Conservation (phyloP, 1,140 invertebrate genomes). For the Aporrectodea caliginosa region DNA sequence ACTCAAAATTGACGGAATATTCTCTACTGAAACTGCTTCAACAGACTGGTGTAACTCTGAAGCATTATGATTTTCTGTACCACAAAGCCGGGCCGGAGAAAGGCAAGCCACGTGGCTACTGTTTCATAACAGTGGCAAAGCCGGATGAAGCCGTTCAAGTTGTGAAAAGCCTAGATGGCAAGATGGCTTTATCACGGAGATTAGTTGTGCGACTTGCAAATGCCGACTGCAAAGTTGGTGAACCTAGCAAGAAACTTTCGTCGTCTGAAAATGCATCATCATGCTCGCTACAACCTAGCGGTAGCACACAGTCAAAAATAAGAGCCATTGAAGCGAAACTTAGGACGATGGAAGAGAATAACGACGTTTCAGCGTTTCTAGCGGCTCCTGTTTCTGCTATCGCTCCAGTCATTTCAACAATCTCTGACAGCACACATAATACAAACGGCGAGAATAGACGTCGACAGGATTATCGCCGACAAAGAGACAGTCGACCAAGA, state of each 20-base stretch:
- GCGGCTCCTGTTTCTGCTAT: background rate
- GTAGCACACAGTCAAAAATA: background rate
- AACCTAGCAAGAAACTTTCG: background rate
- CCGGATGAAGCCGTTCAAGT: background rate
- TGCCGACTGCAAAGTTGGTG: background rate
- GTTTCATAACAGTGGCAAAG: constrained; percentile 69
- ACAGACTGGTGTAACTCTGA: constrained; percentile 76
- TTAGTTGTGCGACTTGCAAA: background rate
- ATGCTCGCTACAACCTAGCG: background rate
- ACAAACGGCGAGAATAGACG: background rate
- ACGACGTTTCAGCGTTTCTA: background rate
- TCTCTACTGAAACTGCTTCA: constrained; percentile 89
- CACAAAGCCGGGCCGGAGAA: constrained; percentile 80
- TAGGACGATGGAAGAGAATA: background rate
- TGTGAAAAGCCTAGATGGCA: constrained; percentile 6
- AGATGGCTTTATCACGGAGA: background rate
- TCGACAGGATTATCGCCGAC: background rate
- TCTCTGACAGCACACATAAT: background rate
- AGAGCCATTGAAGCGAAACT: background rate
- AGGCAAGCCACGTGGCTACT: constrained; percentile 86
- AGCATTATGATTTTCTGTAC: constrained; percentile 91
- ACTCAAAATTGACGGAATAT: constrained; percentile 84
- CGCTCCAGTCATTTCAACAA: background rate
- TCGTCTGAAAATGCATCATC: background rate
- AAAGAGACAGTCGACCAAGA: background rate